Evolutionary conservation across 2,888 invertebrate species (phyloP).

Genomic region (Drosophila dives): DNA sequence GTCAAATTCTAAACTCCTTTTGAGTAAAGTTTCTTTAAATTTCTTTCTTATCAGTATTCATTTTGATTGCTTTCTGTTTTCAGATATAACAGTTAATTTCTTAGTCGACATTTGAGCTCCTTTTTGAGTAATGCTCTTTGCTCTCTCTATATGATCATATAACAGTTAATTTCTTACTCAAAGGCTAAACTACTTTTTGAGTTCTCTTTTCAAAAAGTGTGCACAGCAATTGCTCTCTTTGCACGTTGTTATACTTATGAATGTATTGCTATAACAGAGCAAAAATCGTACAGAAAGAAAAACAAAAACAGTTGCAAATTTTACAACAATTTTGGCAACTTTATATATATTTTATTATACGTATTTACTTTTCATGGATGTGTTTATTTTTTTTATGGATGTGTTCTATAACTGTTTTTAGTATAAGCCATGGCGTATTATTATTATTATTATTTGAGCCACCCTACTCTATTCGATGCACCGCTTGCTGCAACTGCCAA

Average conservation of each 20-base stretch:
- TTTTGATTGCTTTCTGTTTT: too few species aligned
- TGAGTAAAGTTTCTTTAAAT: too few species aligned
- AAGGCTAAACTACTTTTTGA: neutral
- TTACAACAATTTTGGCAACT: neutral
- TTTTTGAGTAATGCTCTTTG: neutral
- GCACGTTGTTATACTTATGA: neutral
- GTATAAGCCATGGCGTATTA: too few species aligned
- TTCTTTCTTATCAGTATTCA: too few species aligned
- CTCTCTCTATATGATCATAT: neutral
- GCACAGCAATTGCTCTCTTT: neutral
- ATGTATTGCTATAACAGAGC: neutral
- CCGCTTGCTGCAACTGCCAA: constrained; percentile 5
- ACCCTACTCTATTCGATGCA: neutral
- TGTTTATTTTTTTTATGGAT: neutral
- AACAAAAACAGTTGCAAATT: neutral
- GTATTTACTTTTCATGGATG: neutral
- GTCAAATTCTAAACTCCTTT: too few species aligned
- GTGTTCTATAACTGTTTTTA: too few species aligned
- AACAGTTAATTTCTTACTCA: neutral
- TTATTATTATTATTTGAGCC: too few species aligned
- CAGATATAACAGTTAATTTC: neutral
- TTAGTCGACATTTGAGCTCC: neutral
- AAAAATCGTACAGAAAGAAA: neutral
- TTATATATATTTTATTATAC: neutral
- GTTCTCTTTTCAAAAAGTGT: neutral